Conservation (phyloP, 1,140 invertebrate genomes). For the Saccostrea echinata region DNA sequence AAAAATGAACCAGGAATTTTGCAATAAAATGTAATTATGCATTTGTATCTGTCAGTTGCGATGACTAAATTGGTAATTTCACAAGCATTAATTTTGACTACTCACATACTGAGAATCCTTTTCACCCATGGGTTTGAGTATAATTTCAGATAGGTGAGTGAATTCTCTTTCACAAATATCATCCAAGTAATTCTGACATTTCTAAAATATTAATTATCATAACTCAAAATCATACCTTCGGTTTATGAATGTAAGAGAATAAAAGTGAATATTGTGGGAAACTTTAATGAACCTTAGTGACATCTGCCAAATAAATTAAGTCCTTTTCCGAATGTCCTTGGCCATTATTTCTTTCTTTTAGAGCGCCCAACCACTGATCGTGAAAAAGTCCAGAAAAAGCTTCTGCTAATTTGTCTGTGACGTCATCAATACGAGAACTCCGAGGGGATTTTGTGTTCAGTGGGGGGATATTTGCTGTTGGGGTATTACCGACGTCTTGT, state of each 20-base stretch:
- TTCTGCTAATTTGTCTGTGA: slow-evolving; percentile 8
- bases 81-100: neutral
- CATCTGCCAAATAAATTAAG: slow-evolving; percentile 14
- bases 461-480: neutral
- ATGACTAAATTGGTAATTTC: too few species aligned
- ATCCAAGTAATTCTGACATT: neutral
- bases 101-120: slow-evolving; percentile 1
- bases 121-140: slow-evolving; percentile 19
- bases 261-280: neutral
- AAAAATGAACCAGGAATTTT: too few species aligned
- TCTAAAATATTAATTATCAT: neutral
- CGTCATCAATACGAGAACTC: neutral
- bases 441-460: neutral
- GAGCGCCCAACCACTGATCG: neutral
- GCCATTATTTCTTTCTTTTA: slow-evolving; percentile 10
- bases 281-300: neutral
- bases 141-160: slow-evolving; percentile 1
- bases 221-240: too few species aligned
- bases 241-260: neutral
- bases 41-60: too few species aligned
- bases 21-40: too few species aligned
- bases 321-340: neutral
- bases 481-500: neutral
- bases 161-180: slow-evolving; percentile 5
- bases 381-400: neutral